A percentile compares a stretch with the other conserved stretches of the same genome.
phyloP scores from a whole-genome alignment of 2,797 vertebrate species.

The Amazona finschi region DNA sequence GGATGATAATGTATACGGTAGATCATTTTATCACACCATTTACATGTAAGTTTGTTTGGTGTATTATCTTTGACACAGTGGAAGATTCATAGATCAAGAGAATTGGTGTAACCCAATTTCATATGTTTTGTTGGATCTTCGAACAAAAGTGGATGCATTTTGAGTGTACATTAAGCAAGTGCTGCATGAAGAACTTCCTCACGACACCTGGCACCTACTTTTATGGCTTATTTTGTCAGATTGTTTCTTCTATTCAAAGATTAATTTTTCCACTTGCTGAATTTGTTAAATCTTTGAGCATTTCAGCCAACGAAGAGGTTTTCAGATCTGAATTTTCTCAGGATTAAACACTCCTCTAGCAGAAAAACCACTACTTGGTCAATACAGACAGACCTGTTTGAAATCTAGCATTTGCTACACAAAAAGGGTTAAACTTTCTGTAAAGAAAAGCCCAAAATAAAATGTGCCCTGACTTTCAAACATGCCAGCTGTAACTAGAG shows the following conservation, averaged over 20 bases:
- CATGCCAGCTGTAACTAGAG: background rate
- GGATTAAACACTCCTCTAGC: constrained; percentile 38
- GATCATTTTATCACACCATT: constrained; percentile 70
- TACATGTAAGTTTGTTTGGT: constrained; percentile 72
- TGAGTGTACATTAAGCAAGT: constrained; percentile 67
- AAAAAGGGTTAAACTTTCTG: background rate
- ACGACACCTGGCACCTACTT: constrained; percentile 62
- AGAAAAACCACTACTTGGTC: constrained; percentile 30
- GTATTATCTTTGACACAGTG: constrained; percentile 67
- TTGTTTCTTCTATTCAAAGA: constrained; percentile 64
- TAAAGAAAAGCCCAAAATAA: background rate
- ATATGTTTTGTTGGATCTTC: constrained; percentile 71
- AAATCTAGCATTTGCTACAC: constrained; percentile 3
- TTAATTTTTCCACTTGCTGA: constrained; percentile 68
- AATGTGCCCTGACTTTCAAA: background rate
- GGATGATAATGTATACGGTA: constrained; percentile 69
- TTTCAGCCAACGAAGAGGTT: constrained; percentile 58
- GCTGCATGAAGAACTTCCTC: constrained; percentile 57
- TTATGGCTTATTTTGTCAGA: constrained; percentile 66
- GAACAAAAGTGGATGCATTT: constrained; percentile 69
- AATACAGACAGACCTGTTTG: constrained; percentile 28
- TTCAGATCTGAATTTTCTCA: constrained; percentile 60
- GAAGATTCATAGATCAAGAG: constrained; percentile 72
- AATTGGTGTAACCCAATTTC: constrained; percentile 74
- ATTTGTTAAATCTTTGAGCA: constrained; percentile 66